Conservation (phyloP, 2,113 vertebrate genomes). For the Micromys minutus region DNA sequence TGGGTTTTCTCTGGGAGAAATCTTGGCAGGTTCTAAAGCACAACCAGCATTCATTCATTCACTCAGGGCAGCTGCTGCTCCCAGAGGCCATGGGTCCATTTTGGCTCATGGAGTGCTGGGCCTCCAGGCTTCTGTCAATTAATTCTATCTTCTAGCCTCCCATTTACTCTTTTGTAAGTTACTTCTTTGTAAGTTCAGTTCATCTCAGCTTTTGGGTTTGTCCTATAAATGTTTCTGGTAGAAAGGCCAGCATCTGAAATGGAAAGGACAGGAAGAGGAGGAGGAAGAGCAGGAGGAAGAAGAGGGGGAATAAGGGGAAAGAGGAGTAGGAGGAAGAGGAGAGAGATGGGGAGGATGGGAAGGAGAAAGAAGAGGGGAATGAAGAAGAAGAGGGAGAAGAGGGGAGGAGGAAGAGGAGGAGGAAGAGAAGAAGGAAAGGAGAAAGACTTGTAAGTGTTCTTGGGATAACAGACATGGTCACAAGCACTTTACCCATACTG, state of each 20-base stretch:
- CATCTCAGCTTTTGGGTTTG: not conserved
- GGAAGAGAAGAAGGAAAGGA: accelerated
- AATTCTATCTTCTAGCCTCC: not conserved
- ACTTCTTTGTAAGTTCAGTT: not conserved
- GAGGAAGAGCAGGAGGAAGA: not conserved
- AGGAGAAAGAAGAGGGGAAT: accelerated
- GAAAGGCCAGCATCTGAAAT: not conserved
- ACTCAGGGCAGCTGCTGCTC: not conserved
- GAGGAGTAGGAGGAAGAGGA: accelerated
- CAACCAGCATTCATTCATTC: not conserved
- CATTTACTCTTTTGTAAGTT: not conserved
- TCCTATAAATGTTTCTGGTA: not conserved
- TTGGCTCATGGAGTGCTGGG: not conserved
- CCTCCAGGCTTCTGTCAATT: not conserved
- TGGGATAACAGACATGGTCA: accelerated
- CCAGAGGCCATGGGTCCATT: not conserved
- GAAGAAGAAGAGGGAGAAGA: accelerated
- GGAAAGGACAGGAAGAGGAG: no score
- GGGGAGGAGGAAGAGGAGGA: not conserved
- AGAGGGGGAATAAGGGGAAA: accelerated
- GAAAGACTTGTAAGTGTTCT: accelerated
- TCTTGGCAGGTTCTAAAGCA: constrained; percentile 5
- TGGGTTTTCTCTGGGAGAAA: constrained; percentile 49
- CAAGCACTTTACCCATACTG: accelerated
- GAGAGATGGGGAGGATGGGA: not conserved